A percentile compares a stretch with the other conserved stretches of the same genome.
phyloP scores from a whole-genome alignment of 2,113 vertebrate genomes.

The Miniopterus natalensis region DNA sequence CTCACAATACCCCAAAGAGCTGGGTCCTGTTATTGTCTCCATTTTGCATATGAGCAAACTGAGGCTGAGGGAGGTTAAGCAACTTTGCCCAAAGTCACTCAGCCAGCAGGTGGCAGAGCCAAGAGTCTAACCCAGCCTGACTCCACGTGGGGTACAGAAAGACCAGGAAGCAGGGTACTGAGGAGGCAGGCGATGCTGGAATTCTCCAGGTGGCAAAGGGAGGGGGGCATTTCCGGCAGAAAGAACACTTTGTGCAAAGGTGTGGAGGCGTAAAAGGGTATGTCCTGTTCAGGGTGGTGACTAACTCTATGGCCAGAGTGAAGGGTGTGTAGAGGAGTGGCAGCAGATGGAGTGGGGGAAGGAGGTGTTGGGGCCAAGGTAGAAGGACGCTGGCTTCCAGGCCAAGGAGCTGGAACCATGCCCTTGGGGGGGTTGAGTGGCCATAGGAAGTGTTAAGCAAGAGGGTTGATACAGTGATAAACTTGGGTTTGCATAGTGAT shows the following conservation, averaged over 20 bases:
- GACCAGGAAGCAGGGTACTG: conserved; percentile 23
- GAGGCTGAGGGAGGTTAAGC: neutral
- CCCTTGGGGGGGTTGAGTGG: neutral
- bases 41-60: conserved; percentile 14
- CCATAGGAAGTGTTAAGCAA: neutral
- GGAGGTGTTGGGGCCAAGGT: neutral
- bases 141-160: neutral
- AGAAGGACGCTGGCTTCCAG: conserved; percentile 10
- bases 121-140: neutral
- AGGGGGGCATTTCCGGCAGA: neutral
- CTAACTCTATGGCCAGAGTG: neutral
- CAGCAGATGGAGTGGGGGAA: neutral
- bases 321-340: conserved; percentile 33
- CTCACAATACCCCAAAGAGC: neutral
- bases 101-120: neutral
- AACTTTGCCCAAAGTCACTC: neutral
- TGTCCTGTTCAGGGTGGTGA: neutral
- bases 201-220: neutral
- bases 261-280: neutral
- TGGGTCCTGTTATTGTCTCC: neutral
- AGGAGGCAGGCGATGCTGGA: neutral
- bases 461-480: neutral
- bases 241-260: conserved; percentile 45
- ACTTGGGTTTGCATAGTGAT: neutral
- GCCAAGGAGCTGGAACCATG: neutral